These are phyloP conservation scores for Erythrocercus mccallii DNA, from an alignment of 2,113 vertebrate genomes.

Conservation along the genomic window DNA sequence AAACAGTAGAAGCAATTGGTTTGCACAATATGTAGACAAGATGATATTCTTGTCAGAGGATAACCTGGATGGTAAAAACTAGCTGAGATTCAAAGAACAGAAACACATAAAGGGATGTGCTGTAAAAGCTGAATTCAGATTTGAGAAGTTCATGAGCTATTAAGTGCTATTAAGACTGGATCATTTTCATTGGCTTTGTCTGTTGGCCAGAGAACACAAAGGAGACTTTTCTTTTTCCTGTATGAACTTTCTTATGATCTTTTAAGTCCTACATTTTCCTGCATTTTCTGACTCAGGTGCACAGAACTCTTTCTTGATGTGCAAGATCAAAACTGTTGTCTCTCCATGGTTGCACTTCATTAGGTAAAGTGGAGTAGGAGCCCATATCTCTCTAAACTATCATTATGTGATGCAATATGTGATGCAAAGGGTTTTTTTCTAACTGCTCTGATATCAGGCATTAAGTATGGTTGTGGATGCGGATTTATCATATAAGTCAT, in stretches of 20 bases:
- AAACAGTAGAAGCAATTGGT: background rate
- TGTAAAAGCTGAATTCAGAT: background rate
- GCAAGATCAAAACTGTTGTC: background rate
- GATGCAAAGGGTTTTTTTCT: background rate
- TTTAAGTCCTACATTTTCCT: background rate
- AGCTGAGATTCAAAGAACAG: background rate
- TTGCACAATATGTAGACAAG: background rate
- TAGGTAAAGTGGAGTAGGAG: background rate
- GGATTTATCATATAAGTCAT: background rate
- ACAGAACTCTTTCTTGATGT: background rate
- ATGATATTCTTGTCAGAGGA: background rate
- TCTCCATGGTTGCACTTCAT: background rate
- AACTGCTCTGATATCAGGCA: background rate
- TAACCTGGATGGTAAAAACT: background rate
- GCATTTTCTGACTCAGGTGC: background rate
- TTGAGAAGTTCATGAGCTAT: background rate
- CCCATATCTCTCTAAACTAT: background rate
- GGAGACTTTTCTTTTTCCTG: background rate
- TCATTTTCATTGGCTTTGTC: background rate
- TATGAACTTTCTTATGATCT: background rate
- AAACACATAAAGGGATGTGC: background rate
- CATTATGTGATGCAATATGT: background rate
- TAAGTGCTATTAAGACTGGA: background rate
- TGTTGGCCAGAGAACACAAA: background rate
- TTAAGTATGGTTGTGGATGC: background rate